Evolutionary conservation across 1,140 invertebrate genomes (phyloP), one percentile per base, ranked within the genome.

Genomic region (Popillia japonica): DNA sequence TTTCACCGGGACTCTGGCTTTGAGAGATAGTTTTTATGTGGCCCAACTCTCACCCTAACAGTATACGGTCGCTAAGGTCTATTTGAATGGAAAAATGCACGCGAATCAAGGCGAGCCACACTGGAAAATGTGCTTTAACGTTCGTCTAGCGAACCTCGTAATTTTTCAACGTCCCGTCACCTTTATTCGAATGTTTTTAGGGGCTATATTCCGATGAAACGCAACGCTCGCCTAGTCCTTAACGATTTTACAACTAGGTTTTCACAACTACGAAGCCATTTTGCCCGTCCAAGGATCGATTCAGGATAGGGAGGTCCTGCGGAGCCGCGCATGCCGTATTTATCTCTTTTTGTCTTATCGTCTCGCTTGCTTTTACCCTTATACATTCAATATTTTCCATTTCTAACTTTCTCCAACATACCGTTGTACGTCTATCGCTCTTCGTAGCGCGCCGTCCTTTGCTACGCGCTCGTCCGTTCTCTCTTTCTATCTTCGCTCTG

Each of bases 21-120:
- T 84, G 84, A 86, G 81, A 85, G 84, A 85, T 86, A 86, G 85
- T 86, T 86, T 86, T 86, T 86, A 83, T 85, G 84, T 78, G 82
- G 82, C 75, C 61, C 68, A 55, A 17, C 78, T 78, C 79, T 55
- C 77, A 80, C 82, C 81, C 77, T 61, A 77, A 75, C 79, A 64
- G 68, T 77, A 77, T 78, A 48, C 76, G 9, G 41, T 55, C 22
- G 78, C 55, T 84, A 80, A 74, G 83, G 84, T 78, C 83, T 83
- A 83, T 84, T 83, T 84, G 83, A 82, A 75, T 74, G 82, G 82
- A 86, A 85, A 86, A 85, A 85, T 81, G 83, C 83, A 85, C 83
- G 78, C 78, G 78, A 55, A 72, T 61, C 41, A 73, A 81, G 77
- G 72, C 75, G 78, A 14, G 77, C n/a, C 64, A 78, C 76, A 82